Percentiles rank a stretch among this genome's conserved stretches.
These are phyloP conservation scores for Promerops cafer DNA, from an alignment of 2,113 vertebrate genomes.

Conservation along the genomic window DNA sequence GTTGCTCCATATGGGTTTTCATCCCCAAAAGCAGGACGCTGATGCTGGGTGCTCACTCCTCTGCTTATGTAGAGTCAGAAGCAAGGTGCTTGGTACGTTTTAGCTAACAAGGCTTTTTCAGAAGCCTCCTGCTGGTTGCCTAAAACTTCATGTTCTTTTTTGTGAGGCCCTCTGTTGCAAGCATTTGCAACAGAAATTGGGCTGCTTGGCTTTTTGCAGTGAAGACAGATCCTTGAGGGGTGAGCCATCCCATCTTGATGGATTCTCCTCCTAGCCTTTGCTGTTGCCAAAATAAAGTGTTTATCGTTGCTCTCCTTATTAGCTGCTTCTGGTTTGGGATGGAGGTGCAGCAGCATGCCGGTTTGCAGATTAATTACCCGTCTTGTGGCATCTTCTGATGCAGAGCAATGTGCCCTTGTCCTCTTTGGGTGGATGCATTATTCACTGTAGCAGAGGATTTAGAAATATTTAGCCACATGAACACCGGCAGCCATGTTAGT, in stretches of 20 bases:
- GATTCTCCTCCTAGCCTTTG: not conserved
- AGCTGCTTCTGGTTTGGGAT: not conserved
- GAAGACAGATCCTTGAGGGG: not conserved
- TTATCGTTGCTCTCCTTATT: not conserved
- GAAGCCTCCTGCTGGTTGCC: not conserved
- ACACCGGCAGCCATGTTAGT: not conserved
- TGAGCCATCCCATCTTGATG: not conserved
- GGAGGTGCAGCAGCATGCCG: not conserved
- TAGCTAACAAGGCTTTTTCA: not conserved
- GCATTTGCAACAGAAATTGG: accelerated
- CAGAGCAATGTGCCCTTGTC: not conserved
- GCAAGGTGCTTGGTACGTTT: accelerated
- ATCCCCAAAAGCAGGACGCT: accelerated
- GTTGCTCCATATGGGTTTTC: not conserved
- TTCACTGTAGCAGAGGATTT: not conserved
- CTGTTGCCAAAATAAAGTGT: not conserved
- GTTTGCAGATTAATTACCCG: not conserved
- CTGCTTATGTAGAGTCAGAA: not conserved
- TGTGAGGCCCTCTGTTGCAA: not conserved
- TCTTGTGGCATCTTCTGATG: not conserved
- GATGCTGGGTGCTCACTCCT: accelerated
- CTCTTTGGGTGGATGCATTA: not conserved
- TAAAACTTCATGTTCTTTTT: not conserved
- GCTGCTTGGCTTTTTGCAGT: not conserved
- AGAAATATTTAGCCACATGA: not conserved